A percentile compares a stretch with the other conserved stretches of the same genome.
Conservation (phyloP, 2,797 vertebrate species). For the Pempheris klunzingeri region DNA sequence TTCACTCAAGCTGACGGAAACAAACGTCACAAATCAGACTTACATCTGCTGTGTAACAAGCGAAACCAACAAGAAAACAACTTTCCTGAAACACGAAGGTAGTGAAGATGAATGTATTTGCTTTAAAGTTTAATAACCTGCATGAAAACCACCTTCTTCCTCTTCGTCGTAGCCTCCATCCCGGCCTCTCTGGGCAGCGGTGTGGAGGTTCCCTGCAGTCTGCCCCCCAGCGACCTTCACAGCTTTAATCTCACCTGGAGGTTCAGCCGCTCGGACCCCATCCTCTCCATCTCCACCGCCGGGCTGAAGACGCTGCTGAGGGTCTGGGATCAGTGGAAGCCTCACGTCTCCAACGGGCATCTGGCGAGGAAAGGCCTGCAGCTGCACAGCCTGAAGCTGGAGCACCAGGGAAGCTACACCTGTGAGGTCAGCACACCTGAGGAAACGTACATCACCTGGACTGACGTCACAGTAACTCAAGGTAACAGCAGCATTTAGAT, state of each 20-base stretch:
- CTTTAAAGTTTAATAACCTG: too few species aligned
- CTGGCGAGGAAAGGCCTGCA: neutral
- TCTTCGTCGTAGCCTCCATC: constrained; percentile 9
- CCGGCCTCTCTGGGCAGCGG: neutral
- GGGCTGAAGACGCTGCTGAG: neutral
- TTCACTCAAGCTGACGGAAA: neutral
- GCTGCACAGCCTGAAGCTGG: neutral
- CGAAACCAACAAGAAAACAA: constrained; percentile 19
- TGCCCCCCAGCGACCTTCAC: neutral
- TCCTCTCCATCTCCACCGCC: neutral
- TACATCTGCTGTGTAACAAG: constrained; percentile 19
- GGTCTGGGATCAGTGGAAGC: constrained; percentile 28
- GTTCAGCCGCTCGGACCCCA: neutral
- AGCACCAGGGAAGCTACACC: constrained; percentile 36
- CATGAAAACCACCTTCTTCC: neutral
- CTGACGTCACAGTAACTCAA: neutral
- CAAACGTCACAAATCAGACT: neutral
- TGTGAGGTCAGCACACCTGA: constrained; percentile 32
- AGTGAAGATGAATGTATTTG: neutral
- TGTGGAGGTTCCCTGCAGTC: constrained; percentile 27
- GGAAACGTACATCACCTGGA: constrained; percentile 13
- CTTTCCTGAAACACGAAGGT: constrained; percentile 22
- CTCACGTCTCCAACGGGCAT: neutral
- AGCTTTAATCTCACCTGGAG: constrained; percentile 37
- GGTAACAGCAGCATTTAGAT: too few species aligned